These are phyloP conservation scores for Tetrax tetrax DNA, from an alignment of 2,113 vertebrate species.

Conservation along the genomic window DNA sequence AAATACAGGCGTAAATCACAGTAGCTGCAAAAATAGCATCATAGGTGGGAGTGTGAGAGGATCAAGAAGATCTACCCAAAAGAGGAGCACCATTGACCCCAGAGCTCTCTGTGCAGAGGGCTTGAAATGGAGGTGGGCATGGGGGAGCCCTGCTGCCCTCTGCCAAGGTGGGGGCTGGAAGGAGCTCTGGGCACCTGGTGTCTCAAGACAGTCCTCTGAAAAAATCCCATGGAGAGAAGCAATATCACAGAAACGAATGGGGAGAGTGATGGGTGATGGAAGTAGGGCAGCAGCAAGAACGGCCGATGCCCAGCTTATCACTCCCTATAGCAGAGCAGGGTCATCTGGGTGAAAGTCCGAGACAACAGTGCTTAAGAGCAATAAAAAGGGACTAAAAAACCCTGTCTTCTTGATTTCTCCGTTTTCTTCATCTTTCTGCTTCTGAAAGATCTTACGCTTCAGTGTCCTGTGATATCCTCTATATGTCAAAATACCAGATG, in stretches of 20 bases:
- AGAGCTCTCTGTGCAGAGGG: not conserved
- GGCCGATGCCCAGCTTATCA: not conserved
- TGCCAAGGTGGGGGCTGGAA: not conserved
- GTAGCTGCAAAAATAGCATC: not conserved
- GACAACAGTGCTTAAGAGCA: not conserved
- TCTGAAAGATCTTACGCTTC: not conserved
- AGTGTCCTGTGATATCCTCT: not conserved
- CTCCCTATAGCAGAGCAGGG: not conserved
- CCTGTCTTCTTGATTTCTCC: not conserved
- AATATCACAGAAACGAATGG: not conserved
- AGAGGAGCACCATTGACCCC: fast-evolving
- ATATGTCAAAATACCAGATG: not conserved
- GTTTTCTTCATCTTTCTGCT: not conserved
- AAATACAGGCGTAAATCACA: not conserved
- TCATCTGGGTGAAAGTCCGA: not conserved
- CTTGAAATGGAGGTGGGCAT: not conserved
- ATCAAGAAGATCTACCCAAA: not conserved
- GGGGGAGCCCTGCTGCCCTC: not conserved
- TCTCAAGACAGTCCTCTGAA: not conserved
- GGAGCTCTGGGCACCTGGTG: not conserved
- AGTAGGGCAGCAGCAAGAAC: not conserved
- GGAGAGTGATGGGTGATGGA: not conserved
- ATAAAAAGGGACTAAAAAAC: not conserved
- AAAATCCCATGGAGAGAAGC: not conserved
- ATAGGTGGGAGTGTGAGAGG: not conserved